These are phyloP conservation scores for Panzeria rudis DNA, from an alignment of 2,888 invertebrate genomes.

Conservation along the genomic window DNA sequence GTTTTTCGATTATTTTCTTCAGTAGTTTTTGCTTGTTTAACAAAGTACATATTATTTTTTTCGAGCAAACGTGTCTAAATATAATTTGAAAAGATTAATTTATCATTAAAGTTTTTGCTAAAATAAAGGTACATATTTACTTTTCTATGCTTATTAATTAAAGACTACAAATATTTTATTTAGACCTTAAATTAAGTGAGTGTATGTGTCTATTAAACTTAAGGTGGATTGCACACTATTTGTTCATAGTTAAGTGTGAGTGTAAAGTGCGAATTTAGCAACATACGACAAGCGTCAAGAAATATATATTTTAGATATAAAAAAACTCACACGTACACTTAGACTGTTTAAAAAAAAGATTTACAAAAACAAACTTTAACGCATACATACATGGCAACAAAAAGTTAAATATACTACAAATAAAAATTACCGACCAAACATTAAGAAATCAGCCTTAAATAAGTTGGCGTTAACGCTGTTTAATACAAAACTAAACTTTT, in stretches of 20 bases:
- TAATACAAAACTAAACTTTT: conserved; percentile 24
- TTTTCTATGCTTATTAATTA: neutral
- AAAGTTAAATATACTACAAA: conserved; percentile 53
- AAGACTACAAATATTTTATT: neutral
- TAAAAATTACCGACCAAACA: conserved; percentile 64
- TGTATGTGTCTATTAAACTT: neutral
- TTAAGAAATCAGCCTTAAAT: conserved; percentile 69
- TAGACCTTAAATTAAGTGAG: neutral
- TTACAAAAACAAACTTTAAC: conserved; percentile 34
- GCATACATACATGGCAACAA: conserved; percentile 22
- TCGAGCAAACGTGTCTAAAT: neutral
- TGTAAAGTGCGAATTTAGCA: conserved; percentile 81
- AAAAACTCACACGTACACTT: conserved; percentile 5
- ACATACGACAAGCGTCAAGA: conserved; percentile 60
- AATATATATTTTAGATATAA: conserved; percentile 20
- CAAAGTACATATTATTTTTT: neutral
- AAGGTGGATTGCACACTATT: conserved; percentile 59
- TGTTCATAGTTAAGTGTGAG: conserved; percentile 71
- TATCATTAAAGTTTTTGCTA: neutral
- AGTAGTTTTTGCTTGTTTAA: conserved; percentile 1
- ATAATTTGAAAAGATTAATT: neutral
- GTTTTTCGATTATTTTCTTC: neutral
- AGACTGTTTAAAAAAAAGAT: conserved; percentile 19
- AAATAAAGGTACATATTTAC: conserved; percentile 8
- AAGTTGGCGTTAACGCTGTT: conserved; percentile 61